Percentiles rank a stretch among this genome's conserved stretches.
These are phyloP conservation scores for Zapus hudsonius DNA, from an alignment of 2,113 vertebrate genomes.

Conservation along the genomic window DNA sequence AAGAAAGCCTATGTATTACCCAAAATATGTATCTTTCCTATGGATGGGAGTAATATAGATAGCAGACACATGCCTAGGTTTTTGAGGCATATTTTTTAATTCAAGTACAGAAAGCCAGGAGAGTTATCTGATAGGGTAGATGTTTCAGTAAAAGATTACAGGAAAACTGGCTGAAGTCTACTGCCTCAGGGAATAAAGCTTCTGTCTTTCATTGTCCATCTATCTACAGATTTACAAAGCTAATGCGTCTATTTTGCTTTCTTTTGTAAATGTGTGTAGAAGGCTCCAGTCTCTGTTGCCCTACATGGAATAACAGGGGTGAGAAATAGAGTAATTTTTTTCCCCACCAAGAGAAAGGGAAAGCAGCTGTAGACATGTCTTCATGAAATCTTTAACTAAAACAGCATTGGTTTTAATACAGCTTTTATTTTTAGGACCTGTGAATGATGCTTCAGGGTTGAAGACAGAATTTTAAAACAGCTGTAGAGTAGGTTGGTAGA, in stretches of 20 bases:
- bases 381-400: conserved; percentile 15
- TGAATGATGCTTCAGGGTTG: conserved; percentile 29
- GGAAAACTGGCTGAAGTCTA: conserved; percentile 54
- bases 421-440: conserved; percentile 38
- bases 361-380: conserved; percentile 46
- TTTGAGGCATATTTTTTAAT: conserved; percentile 65
- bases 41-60: neutral
- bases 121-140: neutral
- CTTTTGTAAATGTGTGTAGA: neutral
- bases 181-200: neutral
- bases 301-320: neutral
- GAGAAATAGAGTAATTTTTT: conserved; percentile 40
- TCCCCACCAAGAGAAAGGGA: neutral
- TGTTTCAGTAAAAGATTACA: conserved; percentile 40
- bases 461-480: conserved; percentile 31
- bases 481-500: neutral
- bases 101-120: conserved; percentile 43
- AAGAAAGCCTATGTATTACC: neutral
- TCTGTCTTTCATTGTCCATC: neutral
- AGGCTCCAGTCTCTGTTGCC: neutral
- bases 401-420: neutral
- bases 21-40: neutral
- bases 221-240: conserved; percentile 31
- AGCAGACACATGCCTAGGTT: conserved; percentile 36
- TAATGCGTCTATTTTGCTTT: conserved; percentile 21